Conservation (phyloP, 2,888 invertebrate species). For the Tetheella fluctuosa region DNA sequence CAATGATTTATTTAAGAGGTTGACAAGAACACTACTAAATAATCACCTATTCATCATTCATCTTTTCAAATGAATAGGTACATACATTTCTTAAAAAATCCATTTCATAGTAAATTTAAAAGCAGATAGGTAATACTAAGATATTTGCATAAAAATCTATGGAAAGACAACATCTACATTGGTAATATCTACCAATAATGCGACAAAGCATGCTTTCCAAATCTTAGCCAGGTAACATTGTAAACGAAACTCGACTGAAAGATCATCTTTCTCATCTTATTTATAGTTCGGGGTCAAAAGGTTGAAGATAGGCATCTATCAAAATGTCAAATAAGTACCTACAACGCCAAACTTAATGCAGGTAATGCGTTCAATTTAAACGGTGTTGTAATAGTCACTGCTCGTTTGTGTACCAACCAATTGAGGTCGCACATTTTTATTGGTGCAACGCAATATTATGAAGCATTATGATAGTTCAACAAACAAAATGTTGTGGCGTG, state of each 20-base stretch:
- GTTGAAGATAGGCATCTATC: constrained; percentile 57
- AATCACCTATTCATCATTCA: too few species aligned
- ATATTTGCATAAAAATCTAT: too few species aligned
- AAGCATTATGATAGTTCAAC: constrained; percentile 48
- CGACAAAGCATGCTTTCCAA: not conserved
- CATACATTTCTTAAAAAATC: too few species aligned
- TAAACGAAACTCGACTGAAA: constrained; percentile 16
- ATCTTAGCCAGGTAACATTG: not conserved
- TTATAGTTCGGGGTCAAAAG: constrained; percentile 52
- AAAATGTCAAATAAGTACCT: constrained; percentile 63
- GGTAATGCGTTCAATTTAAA: constrained; percentile 52
- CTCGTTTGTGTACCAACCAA: constrained; percentile 36
- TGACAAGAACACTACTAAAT: too few species aligned
- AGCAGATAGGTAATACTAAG: too few species aligned
- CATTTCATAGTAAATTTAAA: too few species aligned
- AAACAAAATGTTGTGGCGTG: constrained; percentile 49
- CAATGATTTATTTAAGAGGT: too few species aligned
- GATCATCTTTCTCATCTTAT: constrained; percentile 15
- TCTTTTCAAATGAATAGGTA: too few species aligned
- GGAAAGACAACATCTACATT: too few species aligned
- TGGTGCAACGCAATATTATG: constrained; percentile 50
- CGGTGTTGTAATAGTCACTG: constrained; percentile 47
- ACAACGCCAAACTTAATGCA: constrained; percentile 43
- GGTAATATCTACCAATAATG: too few species aligned
- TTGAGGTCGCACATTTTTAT: constrained; percentile 60